These are phyloP conservation scores for Rhegmatorhina hoffmannsi DNA, from an alignment of 2,113 vertebrate species.

Conservation along the genomic window DNA sequence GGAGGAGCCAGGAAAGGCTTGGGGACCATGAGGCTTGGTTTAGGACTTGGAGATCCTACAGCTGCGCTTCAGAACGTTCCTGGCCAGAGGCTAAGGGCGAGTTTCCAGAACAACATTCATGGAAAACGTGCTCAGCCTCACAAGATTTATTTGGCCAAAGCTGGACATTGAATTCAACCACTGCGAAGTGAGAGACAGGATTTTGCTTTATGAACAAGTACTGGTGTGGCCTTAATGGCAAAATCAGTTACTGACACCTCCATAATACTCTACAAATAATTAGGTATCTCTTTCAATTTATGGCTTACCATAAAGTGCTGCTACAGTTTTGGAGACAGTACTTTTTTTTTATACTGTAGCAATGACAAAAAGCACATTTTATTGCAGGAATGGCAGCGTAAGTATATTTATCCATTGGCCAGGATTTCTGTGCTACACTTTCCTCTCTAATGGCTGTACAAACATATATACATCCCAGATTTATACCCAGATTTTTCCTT, in stretches of 20 bases:
- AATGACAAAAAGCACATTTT: constrained; percentile 16
- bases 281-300: constrained; percentile 37
- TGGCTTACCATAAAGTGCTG: background rate
- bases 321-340: background rate
- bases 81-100: background rate
- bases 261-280: constrained; percentile 4
- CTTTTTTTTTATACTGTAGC: background rate
- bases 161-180: background rate
- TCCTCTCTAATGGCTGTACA: constrained; percentile 9
- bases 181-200: background rate
- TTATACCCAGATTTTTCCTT: constrained; percentile 30
- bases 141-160: background rate
- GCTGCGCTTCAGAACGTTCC: background rate
- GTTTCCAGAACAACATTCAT: background rate
- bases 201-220: background rate
- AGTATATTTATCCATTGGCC: background rate
- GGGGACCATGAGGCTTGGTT: fast-evolving
- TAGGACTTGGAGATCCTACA: background rate
- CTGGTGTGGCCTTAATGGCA: background rate
- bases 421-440: background rate
- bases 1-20: background rate
- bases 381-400: background rate
- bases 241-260: constrained; percentile 1
- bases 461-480: background rate
- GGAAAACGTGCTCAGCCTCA: background rate